These are phyloP conservation scores for Camponotus floridanus DNA, from an alignment of 1,140 invertebrate species.

Conservation along the genomic window DNA sequence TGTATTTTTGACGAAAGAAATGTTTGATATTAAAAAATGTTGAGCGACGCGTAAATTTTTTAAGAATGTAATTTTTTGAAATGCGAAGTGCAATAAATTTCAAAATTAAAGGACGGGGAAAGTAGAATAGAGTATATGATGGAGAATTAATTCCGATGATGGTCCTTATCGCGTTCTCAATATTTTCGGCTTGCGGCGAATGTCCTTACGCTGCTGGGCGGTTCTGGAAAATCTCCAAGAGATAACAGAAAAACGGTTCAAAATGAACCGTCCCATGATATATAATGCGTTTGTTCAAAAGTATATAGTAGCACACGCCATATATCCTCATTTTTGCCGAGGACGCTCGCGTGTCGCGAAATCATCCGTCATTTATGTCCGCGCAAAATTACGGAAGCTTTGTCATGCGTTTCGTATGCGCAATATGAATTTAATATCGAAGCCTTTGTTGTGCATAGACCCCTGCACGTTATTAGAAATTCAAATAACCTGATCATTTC, in stretches of 20 bases:
- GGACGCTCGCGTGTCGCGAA: slow-evolving; percentile 38
- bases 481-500: slow-evolving; percentile 55
- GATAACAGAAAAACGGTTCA: slow-evolving; percentile 25
- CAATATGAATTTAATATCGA: slow-evolving; percentile 60
- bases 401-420: slow-evolving; percentile 54
- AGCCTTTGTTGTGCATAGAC: slow-evolving; percentile 31
- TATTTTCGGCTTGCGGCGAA: not conserved
- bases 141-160: slow-evolving; percentile 17
- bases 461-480: slow-evolving; percentile 56
- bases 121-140: not conserved
- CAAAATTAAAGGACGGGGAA: not conserved
- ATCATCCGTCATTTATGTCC: slow-evolving; percentile 59
- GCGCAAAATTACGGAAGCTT: slow-evolving; percentile 34
- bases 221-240: slow-evolving; percentile 41
- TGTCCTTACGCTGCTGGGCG: too few relatives aligned
- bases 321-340: slow-evolving; percentile 37
- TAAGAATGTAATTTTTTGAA: not conserved
- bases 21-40: not conserved
- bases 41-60: not conserved
- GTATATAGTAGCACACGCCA: slow-evolving; percentile 1
- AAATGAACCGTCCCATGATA: slow-evolving; percentile 3
- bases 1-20: too few relatives aligned
- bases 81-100: not conserved
- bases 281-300: slow-evolving; percentile 41
- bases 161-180: not conserved